Evolutionary conservation across 2,797 vertebrate species (phyloP).

Genomic region (Dromococcyx pavoninus): DNA sequence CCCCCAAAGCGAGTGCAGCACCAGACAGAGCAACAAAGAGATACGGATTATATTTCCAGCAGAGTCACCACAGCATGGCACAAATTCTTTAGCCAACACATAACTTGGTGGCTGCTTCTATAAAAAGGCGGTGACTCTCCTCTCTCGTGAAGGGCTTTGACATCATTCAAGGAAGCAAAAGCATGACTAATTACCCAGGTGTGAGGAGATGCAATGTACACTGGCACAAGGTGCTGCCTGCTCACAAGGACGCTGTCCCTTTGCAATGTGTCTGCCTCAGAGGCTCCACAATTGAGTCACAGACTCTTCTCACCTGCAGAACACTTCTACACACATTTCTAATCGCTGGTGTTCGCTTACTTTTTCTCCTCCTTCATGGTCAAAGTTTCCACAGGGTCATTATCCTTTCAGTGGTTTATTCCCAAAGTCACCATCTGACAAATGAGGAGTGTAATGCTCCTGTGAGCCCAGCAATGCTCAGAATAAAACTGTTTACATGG

Average conservation of each 20-base stretch:
- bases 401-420: neutral
- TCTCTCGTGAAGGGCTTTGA: neutral
- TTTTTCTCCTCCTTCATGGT: neutral
- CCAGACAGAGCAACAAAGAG: neutral
- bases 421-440: neutral
- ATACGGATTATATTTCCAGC: neutral
- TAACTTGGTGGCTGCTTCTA: neutral
- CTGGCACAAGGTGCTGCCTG: neutral
- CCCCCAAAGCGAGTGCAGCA: accelerated
- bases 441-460: neutral
- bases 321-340: neutral
- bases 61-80: neutral
- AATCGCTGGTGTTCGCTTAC: neutral
- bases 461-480: neutral
- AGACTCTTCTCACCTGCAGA: neutral
- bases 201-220: neutral
- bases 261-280: accelerated
- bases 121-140: neutral
- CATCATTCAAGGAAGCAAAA: neutral
- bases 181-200: neutral
- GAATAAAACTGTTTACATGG: accelerated
- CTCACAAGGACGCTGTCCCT: neutral
- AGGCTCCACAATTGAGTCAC: neutral
- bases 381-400: neutral
- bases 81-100: neutral